Conservation (phyloP, 1,140 invertebrate species). For the Microplitis demolitor region DNA sequence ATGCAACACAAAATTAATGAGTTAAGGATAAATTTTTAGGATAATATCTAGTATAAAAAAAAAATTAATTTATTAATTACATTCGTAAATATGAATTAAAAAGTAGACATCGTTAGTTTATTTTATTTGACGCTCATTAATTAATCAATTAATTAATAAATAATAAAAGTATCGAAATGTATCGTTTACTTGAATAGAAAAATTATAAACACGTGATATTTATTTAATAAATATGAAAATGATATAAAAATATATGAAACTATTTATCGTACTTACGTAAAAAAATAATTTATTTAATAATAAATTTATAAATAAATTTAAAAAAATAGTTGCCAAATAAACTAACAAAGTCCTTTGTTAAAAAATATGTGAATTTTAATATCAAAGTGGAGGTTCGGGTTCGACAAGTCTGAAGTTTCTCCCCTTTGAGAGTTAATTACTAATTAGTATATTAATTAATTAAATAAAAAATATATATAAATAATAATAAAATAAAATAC, state of each 20-base stretch:
- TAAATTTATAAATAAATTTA: background rate
- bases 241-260: background rate
- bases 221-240: no score
- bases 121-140: background rate
- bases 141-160: background rate
- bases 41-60: background rate
- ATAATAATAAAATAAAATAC: slow-evolving; percentile 33
- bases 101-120: slow-evolving; percentile 2
- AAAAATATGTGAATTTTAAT: slow-evolving; percentile 12
- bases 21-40: background rate
- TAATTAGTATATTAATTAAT: slow-evolving; percentile 25
- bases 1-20: background rate
- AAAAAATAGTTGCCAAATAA: background rate
- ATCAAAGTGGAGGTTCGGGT: slow-evolving; percentile 2
- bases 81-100: background rate
- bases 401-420: slow-evolving; percentile 8
- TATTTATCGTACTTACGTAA: background rate
- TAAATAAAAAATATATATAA: slow-evolving; percentile 19
- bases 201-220: no score
- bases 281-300: background rate
- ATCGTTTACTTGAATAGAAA: background rate
- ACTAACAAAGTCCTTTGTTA: slow-evolving; percentile 12
- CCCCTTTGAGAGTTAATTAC: slow-evolving; percentile 20
- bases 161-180: background rate
- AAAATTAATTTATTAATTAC: background rate